Conservation (phyloP, 1,140 invertebrate species). For the Trachelipus rathkii region DNA sequence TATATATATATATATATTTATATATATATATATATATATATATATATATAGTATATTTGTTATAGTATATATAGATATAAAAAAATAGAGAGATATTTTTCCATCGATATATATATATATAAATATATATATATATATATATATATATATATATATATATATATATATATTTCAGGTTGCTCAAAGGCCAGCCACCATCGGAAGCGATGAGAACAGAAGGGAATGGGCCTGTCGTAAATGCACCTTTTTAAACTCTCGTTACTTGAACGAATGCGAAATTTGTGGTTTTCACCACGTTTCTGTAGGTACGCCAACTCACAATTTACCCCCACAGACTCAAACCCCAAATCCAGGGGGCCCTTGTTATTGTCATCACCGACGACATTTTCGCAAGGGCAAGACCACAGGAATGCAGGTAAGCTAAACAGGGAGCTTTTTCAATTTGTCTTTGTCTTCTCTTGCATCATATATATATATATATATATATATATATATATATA, state of each 20-base stretch:
- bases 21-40: too few relatives aligned
- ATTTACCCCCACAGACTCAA: background rate
- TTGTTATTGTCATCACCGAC: conserved; percentile 7
- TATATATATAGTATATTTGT: too few relatives aligned
- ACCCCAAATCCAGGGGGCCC: background rate
- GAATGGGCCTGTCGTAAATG: background rate
- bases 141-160: too few relatives aligned
- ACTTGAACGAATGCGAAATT: background rate
- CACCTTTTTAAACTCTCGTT: background rate
- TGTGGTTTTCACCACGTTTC: background rate
- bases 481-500: too few relatives aligned
- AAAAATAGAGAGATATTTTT: too few relatives aligned
- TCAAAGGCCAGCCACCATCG: background rate
- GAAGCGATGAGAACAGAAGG: background rate
- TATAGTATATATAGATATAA: too few relatives aligned
- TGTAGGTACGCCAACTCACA: background rate
- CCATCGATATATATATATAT: too few relatives aligned
- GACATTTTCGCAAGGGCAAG: background rate
- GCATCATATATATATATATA: too few relatives aligned
- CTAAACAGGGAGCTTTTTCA: too few relatives aligned
- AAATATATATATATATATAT: too few relatives aligned
- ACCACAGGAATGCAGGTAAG: background rate
- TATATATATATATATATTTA: too few relatives aligned
- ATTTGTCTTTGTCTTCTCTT: too few relatives aligned
- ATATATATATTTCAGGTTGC: background rate